These are phyloP conservation scores for Caenorhabditis uteleia DNA, from an alignment of 2,888 invertebrate species.

Conservation along the genomic window DNA sequence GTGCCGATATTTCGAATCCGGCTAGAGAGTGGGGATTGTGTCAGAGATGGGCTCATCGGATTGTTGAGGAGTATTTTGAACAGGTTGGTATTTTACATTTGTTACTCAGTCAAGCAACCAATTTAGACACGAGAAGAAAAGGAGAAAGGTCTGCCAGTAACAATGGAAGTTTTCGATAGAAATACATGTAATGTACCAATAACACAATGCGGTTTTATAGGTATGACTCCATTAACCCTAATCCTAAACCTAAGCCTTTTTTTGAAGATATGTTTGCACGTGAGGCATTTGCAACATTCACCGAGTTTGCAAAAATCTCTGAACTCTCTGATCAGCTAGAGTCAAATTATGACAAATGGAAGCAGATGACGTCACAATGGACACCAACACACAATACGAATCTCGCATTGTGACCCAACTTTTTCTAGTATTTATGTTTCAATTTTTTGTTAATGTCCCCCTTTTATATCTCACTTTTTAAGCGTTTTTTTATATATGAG, in stretches of 20 bases:
- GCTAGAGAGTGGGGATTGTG: conserved; percentile 81
- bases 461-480: neutral
- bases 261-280: conserved; percentile 86
- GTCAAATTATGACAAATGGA: conserved; percentile 66
- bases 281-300: conserved; percentile 97
- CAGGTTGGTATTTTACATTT: conserved; percentile 74
- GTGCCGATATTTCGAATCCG: conserved; percentile 94
- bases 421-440: neutral
- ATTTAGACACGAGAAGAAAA: conserved; percentile 93
- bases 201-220: conserved; percentile 83
- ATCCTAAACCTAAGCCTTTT: neutral
- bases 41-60: conserved; percentile 88
- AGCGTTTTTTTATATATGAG: too few relatives aligned
- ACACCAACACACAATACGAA: conserved; percentile 56
- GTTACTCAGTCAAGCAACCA: too few relatives aligned
- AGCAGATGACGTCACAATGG: conserved; percentile 58
- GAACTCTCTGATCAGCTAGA: conserved; percentile 62
- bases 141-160: conserved; percentile 84
- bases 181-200: conserved; percentile 92
- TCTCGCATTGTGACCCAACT: conserved; percentile 12
- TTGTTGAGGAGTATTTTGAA: conserved; percentile 95
- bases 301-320: conserved; percentile 73
- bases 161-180: conserved; percentile 98
- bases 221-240: conserved; percentile 12
- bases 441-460: conserved; percentile 2